Percentiles rank a stretch among this genome's conserved stretches.
Evolutionary conservation across 1,140 invertebrate species (phyloP).

Genomic region (Hylaeus anthracinus): DNA sequence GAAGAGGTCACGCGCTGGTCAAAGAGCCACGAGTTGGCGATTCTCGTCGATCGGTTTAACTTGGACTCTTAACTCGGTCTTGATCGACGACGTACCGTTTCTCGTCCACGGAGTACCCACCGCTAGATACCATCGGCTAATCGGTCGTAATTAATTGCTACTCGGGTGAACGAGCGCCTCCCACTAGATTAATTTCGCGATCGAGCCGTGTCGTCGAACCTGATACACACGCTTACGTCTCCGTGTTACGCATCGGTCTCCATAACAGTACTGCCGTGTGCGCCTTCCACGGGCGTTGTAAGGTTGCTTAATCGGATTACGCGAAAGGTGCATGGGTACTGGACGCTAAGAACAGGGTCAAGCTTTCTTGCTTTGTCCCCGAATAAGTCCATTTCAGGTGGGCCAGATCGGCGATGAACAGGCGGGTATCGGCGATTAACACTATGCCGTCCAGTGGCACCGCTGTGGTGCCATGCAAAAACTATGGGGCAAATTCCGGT

Average conservation of each 20-base stretch:
- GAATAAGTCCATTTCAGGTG: neutral
- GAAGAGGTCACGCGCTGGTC: neutral
- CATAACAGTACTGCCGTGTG: neutral
- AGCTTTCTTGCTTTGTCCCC: neutral
- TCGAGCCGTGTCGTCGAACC: conserved; percentile 36
- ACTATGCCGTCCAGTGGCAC: too few species aligned
- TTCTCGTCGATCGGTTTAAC: neutral
- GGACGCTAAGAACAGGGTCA: neutral
- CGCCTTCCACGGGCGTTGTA: neutral
- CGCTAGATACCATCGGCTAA: conserved; percentile 29
- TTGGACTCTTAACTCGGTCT: neutral
- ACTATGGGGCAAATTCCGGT: too few species aligned
- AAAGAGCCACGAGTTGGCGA: neutral
- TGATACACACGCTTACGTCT: neutral
- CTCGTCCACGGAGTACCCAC: neutral
- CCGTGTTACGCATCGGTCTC: neutral
- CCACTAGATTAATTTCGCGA: conserved; percentile 25
- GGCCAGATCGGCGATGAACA: too few species aligned
- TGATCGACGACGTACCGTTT: neutral
- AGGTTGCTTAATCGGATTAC: conserved; percentile 6
- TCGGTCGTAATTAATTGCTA: conserved; percentile 39
- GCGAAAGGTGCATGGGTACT: neutral
- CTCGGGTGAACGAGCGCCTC: neutral
- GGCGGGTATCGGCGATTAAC: neutral
- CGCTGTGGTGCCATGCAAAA: too few species aligned